These are phyloP conservation scores for western clawed frog (Xenopus tropicalis) DNA, from an alignment of 2,113 vertebrate genomes.

Conservation along the genomic window DNA sequence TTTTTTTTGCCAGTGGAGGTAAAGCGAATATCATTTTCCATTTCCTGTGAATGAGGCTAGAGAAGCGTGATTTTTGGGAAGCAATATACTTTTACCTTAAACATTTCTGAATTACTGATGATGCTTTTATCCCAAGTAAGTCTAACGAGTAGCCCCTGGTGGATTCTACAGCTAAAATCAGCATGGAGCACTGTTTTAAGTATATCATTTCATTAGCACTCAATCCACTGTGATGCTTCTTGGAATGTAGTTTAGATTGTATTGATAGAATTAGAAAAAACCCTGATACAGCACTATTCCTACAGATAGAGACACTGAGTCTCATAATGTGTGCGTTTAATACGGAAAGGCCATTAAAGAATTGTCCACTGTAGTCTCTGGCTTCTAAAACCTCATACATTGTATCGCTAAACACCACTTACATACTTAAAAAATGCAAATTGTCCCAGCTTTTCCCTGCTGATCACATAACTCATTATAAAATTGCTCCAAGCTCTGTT, in stretches of 20 bases:
- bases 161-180: conserved; percentile 35
- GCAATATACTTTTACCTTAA: conserved; percentile 20
- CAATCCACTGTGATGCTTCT: conserved; percentile 37
- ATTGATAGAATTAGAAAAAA: conserved; percentile 38
- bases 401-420: conserved; percentile 12
- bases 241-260: conserved; percentile 37
- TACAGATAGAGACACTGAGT: conserved; percentile 35
- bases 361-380: conserved; percentile 29
- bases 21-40: neutral
- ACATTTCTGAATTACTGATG: conserved; percentile 26
- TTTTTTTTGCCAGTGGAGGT: neutral
- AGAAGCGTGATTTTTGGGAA: conserved; percentile 33
- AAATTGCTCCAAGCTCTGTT: neutral
- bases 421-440: conserved; percentile 18
- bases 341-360: conserved; percentile 39
- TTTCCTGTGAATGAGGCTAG: neutral
- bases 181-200: conserved; percentile 29
- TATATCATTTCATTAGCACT: conserved; percentile 42
- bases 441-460: conserved; percentile 3
- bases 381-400: conserved; percentile 17
- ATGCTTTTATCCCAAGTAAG: conserved; percentile 36
- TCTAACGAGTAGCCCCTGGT: conserved; percentile 27
- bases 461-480: conserved; percentile 10
- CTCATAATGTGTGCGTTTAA: conserved; percentile 30
- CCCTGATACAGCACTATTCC: conserved; percentile 38